Base-by-base conservation (phyloP, 1,140 invertebrate species). In the Drosophila leontia region DNA sequence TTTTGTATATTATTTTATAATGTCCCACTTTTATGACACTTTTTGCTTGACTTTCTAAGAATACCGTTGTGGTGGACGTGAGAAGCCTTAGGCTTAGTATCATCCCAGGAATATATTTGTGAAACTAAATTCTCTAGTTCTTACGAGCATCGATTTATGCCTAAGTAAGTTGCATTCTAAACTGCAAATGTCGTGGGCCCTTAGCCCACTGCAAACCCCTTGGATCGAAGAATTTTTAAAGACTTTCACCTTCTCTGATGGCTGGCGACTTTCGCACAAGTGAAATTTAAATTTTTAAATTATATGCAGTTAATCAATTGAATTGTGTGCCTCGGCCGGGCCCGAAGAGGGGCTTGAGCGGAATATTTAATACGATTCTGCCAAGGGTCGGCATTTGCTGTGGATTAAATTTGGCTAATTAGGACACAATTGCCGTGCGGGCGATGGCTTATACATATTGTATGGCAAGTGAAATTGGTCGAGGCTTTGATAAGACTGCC, bases 331-430 rank as follows among this genome's bases (percentile, higher is more conserved):
- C 53, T 57, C 55, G 39, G n/a, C 19, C 34, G 39, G 32, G 50
- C 65, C 50, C 39, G 35, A 59, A 59, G 47, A 19, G 39, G 44
- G 44, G 39, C 69, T 82, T 74, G 85, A 79, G 78, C 42, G 47
- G 86, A 86, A 91, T 91, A 80, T 72, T 71, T 86, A 91, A 91
- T 91, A 71, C 42, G 72, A 44, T 71, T 64, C 26, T 62, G 74
- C 65, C 50, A 41, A 47, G 74, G 65, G 62, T 58, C 70, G 50
- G 51, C 50, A 57, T 45, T 80, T 51, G 41, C 19, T 65, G 59
- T 62, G 60, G 72, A 63, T 80, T 75, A 79, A 81, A 65, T 79
- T 70, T 84, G 84, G 83, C 81, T 84, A 91, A 91, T 91, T 91
- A 91, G 88, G 75, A 91, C 83, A 68, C 50, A 69, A 82, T 67